Percentiles rank a stretch among this genome's conserved stretches.
Evolutionary conservation across 1,140 invertebrate genomes (phyloP).

Genomic region (Pseudomyrmex flavicornis): DNA sequence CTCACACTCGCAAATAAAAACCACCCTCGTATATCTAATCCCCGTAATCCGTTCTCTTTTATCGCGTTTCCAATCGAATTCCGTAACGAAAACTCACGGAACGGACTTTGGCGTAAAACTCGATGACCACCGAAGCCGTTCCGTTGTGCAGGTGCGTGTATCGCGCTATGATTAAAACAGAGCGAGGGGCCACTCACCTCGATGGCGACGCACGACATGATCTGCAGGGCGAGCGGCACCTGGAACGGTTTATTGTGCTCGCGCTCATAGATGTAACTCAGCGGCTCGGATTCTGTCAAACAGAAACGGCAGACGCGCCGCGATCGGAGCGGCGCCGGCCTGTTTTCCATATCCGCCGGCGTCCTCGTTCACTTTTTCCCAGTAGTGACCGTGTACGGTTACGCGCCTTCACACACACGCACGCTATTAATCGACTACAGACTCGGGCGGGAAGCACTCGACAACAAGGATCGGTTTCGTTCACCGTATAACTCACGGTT

Average conservation of each 20-base stretch:
- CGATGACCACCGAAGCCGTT: slow-evolving; percentile 4
- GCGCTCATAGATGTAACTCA: slow-evolving; percentile 89
- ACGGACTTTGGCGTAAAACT: no score
- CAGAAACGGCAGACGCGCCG: slow-evolving; percentile 91
- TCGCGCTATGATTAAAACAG: background rate
- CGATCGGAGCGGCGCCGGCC: slow-evolving; percentile 86
- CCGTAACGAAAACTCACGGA: background rate
- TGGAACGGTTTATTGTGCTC: slow-evolving; percentile 84
- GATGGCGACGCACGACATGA: slow-evolving; percentile 90
- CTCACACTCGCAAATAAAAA: background rate
- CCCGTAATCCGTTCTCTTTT: background rate
- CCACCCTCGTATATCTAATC: no score
- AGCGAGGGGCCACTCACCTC: slow-evolving; percentile 86
- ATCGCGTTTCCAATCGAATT: background rate
- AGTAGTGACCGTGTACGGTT: background rate
- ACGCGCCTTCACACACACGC: background rate
- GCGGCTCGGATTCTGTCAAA: slow-evolving; percentile 86
- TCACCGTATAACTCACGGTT: background rate
- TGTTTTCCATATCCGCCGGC: slow-evolving; percentile 85
- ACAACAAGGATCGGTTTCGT: background rate
- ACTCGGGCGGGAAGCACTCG: background rate
- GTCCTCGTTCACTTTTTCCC: slow-evolving; percentile 3
- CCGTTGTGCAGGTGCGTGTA: background rate
- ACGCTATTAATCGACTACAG: background rate
- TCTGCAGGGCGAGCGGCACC: slow-evolving; percentile 89